Base-by-base conservation (phyloP, 2,113 vertebrate genomes). In the Xiphorhynchus elegans region DNA sequence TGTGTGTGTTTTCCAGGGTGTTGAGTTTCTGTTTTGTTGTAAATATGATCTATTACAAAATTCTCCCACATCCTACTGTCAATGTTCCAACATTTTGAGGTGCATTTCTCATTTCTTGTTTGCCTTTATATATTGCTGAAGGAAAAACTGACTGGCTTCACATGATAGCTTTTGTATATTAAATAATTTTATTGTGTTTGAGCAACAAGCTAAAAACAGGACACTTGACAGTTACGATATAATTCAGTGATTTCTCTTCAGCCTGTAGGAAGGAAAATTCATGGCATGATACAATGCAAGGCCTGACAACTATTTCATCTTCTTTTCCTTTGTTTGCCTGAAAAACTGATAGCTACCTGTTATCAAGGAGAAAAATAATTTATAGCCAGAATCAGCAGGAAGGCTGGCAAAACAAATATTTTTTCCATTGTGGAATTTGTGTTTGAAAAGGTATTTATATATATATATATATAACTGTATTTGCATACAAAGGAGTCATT, bases 21-120 rank as follows among this genome's bases (percentile, higher is more conserved):
- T 96, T 96, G 77, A 56, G 87, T 97, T 97, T 97, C 97, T 98
- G 90, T 97, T 98, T 97, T 97, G 95, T 91, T 39, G 18, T 97
- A 96, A 97, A 97, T 96, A 92, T n/a, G 73, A 95, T 88, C 56
- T 94, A 96, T 97, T 90, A 91, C 95, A 96, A 95, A 89, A 95
- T 82, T 83, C 66, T 69, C 67, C 86, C 93, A 78, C 84, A 92
- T 67, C 93, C 86, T 95, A 58, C 85, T 53, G 90, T 92, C 93
- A 96, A 46, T 52, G 87, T 95, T 97, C 97, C 94, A 95, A 81
- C 66, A 52, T 96, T 98, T 97, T 77, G 91, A 97, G 91, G 90
- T 83, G 84, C 67, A 53, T 97, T 97, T 97, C 92, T 97, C 88
- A 53, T 91, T 94, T 90, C 89, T 96, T 96, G 78, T 96, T 97